Base-by-base conservation (phyloP, 1,140 invertebrate species). In the Eupristina koningsbergeri region DNA sequence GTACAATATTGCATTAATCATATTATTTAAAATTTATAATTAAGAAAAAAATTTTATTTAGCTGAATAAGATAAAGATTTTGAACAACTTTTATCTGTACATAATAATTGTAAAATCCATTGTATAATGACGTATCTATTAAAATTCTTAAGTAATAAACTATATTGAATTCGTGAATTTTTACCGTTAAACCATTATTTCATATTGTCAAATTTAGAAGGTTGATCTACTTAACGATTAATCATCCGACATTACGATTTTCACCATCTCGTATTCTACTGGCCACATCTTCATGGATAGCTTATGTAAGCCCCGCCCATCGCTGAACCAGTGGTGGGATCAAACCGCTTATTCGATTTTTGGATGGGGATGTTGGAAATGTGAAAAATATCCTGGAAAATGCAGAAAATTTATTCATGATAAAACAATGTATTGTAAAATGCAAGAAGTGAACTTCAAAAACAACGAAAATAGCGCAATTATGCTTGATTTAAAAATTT, bases 161-260 rank as follows among this genome's bases (percentile, higher is more conserved):
- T 75, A 6, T 3, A 75, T 34, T 19, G 9, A 47, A 53, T 2
- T 0, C 17, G 3, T 0, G 41, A 63, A 45, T 53, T 41, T 36
- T 67, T 53, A 26, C n/a, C 53, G 34, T 63, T 3, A 47, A 82
- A 82, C 29, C 29, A 39, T 41, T 75, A 47, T 76, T 63, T 64
- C 39, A 36, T 34, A 80, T 80, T 47, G 58, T 36, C 58, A 22
- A 81, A 80, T 80, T 69, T 22, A 8, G 41, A 47, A 80, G 61
- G 39, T 64, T 17, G 58, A 67, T 6, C 74, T n/a, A 26, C 78
- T 9, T 8, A 29, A 50, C 50, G 80, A 82, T 82, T 82, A 82
- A 82, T 82, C 53, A 76, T 82, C 73, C 39, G 73, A 47, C 73
- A 64, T 82, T 26, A 73, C 80, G 15, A 80, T 69, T 67, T 22